Percentiles rank a stretch among this genome's conserved stretches.
These are phyloP conservation scores for Adrianichthys oophorus DNA, from an alignment of 2,797 vertebrate genomes.

Conservation along the genomic window DNA sequence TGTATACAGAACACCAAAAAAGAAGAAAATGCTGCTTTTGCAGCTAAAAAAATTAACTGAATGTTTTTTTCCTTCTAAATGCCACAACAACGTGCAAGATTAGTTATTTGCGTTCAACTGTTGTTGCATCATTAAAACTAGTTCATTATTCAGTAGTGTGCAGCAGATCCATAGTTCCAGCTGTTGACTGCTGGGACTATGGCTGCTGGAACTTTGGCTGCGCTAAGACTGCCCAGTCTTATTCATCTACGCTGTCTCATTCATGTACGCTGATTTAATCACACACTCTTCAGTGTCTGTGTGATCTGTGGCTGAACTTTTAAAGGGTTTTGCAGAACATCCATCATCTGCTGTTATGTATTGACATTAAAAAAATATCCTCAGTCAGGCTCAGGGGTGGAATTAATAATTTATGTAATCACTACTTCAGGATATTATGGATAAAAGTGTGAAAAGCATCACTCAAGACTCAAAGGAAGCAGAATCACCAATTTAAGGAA, in stretches of 20 bases:
- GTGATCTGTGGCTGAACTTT: conserved; percentile 7
- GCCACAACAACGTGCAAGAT: too few species aligned
- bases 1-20: not conserved
- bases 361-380: conserved; percentile 12
- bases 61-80: not conserved
- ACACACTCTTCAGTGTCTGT: not conserved
- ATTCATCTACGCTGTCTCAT: too few species aligned
- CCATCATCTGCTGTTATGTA: conserved; percentile 18
- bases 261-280: not conserved
- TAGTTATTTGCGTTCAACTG: too few species aligned
- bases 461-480: not conserved
- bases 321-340: conserved; percentile 6
- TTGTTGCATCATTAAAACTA: too few species aligned
- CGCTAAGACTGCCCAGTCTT: too few species aligned
- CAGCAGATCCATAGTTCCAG: too few species aligned
- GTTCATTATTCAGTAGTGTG: too few species aligned
- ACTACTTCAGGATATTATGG: not conserved
- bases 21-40: not conserved
- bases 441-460: not conserved
- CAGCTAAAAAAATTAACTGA: too few species aligned
- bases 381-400: not conserved
- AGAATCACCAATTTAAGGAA: not conserved
- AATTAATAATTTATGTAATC: conserved; percentile 6
- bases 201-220: too few species aligned
- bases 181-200: not conserved